phyloP scores from a whole-genome alignment of 1,140 invertebrate species.

The Rhagoletis pomonella region DNA sequence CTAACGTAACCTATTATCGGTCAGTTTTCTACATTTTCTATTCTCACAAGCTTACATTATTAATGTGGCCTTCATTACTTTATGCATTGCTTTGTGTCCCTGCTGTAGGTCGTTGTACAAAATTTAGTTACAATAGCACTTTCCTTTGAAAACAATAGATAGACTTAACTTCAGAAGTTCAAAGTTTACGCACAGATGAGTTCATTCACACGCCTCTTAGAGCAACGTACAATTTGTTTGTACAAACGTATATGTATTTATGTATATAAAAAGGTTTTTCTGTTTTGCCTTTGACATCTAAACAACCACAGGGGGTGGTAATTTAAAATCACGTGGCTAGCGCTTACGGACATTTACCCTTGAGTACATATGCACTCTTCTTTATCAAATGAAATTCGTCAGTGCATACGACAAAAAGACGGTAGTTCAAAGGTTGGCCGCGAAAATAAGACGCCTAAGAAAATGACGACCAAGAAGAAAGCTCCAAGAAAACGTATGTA shows the following conservation, averaged over 20 bases:
- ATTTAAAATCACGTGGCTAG: background rate
- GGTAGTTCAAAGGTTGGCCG: no score
- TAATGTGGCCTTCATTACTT: background rate
- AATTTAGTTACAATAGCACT: background rate
- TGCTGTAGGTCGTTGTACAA: no score
- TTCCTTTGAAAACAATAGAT: background rate
- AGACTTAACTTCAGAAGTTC: background rate
- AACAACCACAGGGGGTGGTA: background rate
- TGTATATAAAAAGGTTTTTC: no score
- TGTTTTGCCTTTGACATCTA: background rate
- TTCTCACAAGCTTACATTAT: background rate
- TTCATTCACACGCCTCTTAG: slow-evolving; percentile 33
- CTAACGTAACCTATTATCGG: no score
- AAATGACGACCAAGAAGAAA: no score
- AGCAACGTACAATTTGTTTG: background rate
- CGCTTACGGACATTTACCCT: no score
- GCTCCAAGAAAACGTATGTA: no score
- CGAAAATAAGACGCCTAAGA: no score
- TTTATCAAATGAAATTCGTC: no score
- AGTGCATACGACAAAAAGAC: no score
- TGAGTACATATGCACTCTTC: no score
- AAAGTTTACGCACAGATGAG: slow-evolving; percentile 25
- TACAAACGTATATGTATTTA: no score
- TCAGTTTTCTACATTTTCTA: background rate
- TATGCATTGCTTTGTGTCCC: background rate